Evolutionary conservation across 2,888 invertebrate genomes (phyloP).

Genomic region (Thecocarcelia acutangulata): DNA sequence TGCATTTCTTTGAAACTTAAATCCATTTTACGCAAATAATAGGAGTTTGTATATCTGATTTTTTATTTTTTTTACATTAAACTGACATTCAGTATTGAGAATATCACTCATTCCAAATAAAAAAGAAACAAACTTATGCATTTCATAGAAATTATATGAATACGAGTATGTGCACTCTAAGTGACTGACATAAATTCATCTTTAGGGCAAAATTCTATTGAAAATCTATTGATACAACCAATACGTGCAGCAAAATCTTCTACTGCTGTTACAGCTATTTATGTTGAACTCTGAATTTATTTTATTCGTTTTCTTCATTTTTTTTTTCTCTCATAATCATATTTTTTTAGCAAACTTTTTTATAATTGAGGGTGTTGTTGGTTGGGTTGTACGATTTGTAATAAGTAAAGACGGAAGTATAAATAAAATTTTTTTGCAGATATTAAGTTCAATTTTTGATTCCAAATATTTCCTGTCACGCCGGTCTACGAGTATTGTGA

Average conservation of each 20-base stretch:
- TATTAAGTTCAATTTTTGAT: no score
- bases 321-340: neutral
- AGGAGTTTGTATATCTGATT: conserved; percentile 10
- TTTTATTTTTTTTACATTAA: conserved; percentile 1
- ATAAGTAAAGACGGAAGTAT: no score
- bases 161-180: conserved; percentile 16
- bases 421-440: no score
- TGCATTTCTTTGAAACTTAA: neutral
- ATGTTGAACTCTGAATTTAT: conserved; percentile 13
- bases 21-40: conserved; percentile 21
- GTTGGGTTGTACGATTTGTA: no score
- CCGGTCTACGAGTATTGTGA: no score
- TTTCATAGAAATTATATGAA: conserved; percentile 20
- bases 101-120: conserved; percentile 13
- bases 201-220: conserved; percentile 12
- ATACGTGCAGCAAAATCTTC: neutral
- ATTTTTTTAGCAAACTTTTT: no score
- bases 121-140: neutral
- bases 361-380: no score
- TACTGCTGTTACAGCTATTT: neutral
- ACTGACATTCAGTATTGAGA: conserved; percentile 23
- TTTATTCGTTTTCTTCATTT: conserved; percentile 7
- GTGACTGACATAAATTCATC: conserved; percentile 43
- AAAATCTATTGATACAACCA: conserved; percentile 7
- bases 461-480: no score